phyloP scores from a whole-genome alignment of 2,797 vertebrate species.

The Epinephelus awoara region DNA sequence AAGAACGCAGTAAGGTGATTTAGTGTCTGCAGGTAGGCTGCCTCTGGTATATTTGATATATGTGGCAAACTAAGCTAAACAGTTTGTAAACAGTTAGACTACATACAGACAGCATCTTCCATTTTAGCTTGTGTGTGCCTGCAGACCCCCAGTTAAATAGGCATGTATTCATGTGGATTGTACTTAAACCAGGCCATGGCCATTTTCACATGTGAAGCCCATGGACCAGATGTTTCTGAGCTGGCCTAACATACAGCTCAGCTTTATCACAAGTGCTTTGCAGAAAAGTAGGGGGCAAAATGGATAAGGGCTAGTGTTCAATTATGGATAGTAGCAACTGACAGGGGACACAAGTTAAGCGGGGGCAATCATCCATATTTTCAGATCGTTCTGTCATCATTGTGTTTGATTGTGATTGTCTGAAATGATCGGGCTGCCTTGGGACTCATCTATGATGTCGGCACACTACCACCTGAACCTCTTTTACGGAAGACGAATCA shows the following conservation, averaged over 20 bases:
- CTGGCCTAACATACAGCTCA: background rate
- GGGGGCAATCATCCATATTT: background rate
- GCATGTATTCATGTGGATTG: too few relatives aligned
- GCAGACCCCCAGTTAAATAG: too few relatives aligned
- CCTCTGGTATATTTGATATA: too few relatives aligned
- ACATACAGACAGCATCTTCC: too few relatives aligned
- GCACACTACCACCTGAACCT: background rate
- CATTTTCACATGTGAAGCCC: too few relatives aligned
- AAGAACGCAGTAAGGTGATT: too few relatives aligned
- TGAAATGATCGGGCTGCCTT: background rate
- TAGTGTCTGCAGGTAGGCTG: too few relatives aligned
- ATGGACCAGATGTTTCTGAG: too few relatives aligned
- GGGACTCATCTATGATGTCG: conserved; percentile 1
- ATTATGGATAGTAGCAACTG: background rate
- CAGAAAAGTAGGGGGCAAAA: background rate
- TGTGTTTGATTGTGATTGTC: conserved; percentile 2
- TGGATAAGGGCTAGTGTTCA: background rate
- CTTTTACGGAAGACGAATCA: conserved; percentile 1
- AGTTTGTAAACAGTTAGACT: too few relatives aligned
- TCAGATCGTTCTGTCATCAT: background rate
- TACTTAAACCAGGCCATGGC: too few relatives aligned
- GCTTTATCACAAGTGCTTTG: conserved; percentile 3
- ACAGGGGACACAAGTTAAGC: background rate
- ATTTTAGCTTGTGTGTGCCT: too few relatives aligned
- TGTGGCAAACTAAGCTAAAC: too few relatives aligned